A percentile compares a stretch with the other conserved stretches of the same genome.
Evolutionary conservation across 2,888 invertebrate species (phyloP).

Genomic region (Rotaria sp.): DNA sequence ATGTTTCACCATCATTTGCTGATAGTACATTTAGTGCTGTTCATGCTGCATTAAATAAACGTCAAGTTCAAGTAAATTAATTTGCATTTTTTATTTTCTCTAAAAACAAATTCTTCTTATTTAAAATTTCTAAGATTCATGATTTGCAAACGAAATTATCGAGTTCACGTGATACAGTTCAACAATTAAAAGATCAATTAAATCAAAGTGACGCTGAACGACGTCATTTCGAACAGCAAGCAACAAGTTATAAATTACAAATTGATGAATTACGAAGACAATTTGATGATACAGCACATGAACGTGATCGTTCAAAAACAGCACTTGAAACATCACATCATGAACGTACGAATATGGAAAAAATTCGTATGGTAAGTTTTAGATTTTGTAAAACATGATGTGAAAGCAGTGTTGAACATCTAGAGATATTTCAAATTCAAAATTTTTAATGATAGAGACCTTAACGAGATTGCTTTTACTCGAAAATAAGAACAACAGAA

Average conservation of each 20-base stretch:
- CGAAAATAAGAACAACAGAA: too few species aligned
- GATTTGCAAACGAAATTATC: constrained; percentile 71
- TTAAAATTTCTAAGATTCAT: constrained; percentile 45
- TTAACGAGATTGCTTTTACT: too few species aligned
- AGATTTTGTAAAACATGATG: too few species aligned
- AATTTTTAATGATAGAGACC: too few species aligned
- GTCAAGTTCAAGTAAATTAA: constrained; percentile 71
- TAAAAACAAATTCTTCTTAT: neutral
- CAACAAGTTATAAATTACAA: constrained; percentile 34
- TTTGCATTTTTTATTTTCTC: neutral
- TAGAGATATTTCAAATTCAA: too few species aligned
- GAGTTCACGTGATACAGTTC: constrained; percentile 71
- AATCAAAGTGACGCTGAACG: constrained; percentile 57
- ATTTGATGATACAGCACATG: constrained; percentile 42
- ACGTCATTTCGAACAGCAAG: constrained; percentile 50
- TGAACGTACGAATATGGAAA: constrained; percentile 37
- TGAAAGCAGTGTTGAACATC: too few species aligned
- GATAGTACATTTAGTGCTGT: constrained; percentile 91
- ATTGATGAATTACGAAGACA: constrained; percentile 38
- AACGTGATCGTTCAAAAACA: constrained; percentile 43
- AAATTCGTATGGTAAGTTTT: constrained; percentile 30
- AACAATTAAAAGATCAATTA: constrained; percentile 69
- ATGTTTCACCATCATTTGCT: constrained; percentile 61
- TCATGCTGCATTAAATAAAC: constrained; percentile 83
- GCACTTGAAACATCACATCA: constrained; percentile 38